phyloP scores from a whole-genome alignment of 2,888 invertebrate species.

The Amphimallon solstitiale region DNA sequence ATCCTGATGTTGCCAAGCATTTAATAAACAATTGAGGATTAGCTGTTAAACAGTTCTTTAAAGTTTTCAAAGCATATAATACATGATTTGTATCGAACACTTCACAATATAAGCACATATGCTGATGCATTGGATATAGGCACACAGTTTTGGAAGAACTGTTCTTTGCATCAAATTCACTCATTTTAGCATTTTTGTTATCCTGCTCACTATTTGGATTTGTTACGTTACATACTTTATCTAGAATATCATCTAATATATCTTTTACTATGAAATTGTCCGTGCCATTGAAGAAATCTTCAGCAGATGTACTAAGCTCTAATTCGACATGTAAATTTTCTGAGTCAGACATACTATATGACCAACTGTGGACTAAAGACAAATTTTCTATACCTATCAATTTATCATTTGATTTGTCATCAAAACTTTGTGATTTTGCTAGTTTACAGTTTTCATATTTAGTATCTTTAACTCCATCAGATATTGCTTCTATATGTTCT shows the following conservation, averaged over 20 bases:
- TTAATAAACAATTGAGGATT: constrained; percentile 80
- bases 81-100: constrained; percentile 80
- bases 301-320: constrained; percentile 72
- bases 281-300: constrained; percentile 70
- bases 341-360: constrained; percentile 64
- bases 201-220: not conserved
- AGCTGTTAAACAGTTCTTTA: constrained; percentile 76
- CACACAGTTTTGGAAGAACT: constrained; percentile 55
- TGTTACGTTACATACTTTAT: constrained; percentile 62
- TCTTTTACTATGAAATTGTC: constrained; percentile 35
- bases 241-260: constrained; percentile 69
- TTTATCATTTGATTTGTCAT: constrained; percentile 58
- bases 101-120: constrained; percentile 83
- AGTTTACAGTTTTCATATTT: constrained; percentile 41
- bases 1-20: constrained; percentile 80
- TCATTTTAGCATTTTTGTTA: constrained; percentile 43
- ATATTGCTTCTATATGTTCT: constrained; percentile 60
- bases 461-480: constrained; percentile 57
- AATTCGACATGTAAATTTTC: constrained; percentile 62
- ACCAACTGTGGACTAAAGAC: constrained; percentile 68
- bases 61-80: constrained; percentile 77
- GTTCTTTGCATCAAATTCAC: constrained; percentile 54
- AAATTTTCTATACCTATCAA: constrained; percentile 61
- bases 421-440: constrained; percentile 61
- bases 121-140: constrained; percentile 83